phyloP scores from a whole-genome alignment of 2,797 vertebrate species.

The Rhabdophis nuchalis region DNA sequence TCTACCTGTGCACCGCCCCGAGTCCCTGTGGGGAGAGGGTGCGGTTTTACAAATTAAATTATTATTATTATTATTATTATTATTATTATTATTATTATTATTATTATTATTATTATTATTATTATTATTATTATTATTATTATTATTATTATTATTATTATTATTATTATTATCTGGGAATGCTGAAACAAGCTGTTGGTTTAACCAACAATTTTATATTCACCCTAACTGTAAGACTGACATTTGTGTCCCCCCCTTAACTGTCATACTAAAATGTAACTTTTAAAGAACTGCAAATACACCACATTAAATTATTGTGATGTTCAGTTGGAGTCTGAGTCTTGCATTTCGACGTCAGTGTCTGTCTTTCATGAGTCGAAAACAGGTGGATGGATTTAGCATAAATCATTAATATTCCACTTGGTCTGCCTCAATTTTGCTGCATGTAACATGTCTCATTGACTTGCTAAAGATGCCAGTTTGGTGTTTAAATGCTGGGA shows the following conservation, averaged over 20 bases:
- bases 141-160: too few species aligned
- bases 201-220: neutral
- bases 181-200: neutral
- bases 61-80: too few species aligned
- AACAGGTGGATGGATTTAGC: rapidly evolving
- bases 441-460: neutral
- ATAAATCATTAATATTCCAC: neutral
- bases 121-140: too few species aligned
- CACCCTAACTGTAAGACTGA: neutral
- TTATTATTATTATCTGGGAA: too few species aligned
- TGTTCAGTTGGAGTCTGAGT: neutral
- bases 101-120: too few species aligned
- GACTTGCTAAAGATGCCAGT: slow-evolving; percentile 1
- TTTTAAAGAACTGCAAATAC: neutral
- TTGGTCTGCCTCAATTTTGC: neutral
- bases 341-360: neutral
- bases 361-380: neutral
- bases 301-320: neutral
- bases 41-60: too few species aligned
- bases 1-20: too few species aligned
- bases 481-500: slow-evolving; percentile 6
- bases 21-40: too few species aligned
- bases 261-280: neutral
- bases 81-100: too few species aligned
- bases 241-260: neutral